Evolutionary conservation across 2,888 invertebrate genomes (phyloP), one percentile per base, ranked within the genome.

Genomic region (Sericinus montela): DNA sequence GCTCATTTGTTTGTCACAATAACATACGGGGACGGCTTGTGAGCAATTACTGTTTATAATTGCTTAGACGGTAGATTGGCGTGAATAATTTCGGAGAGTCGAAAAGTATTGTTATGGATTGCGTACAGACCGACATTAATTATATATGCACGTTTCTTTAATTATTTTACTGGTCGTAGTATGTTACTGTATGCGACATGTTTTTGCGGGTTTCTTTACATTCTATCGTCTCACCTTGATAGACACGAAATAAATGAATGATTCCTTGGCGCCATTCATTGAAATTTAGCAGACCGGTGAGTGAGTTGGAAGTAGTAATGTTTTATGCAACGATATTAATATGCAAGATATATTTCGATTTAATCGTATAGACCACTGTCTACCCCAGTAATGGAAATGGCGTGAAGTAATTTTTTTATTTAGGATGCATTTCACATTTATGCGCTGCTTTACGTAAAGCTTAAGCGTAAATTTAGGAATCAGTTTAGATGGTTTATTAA

Each of bases 91-190:
- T 76, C 62, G 6, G 75, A 74, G 49, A 75, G 69, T n/a, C 83
- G 80, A 28, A 25, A 94, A 78, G 95, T 94, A 8, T 94, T 94
- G 50, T 94, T 91, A 32, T n/a, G n/a, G n/a, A 5, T 32, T 32
- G 13, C 32, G 29, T 93, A 94, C 95, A 69, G 94, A 94, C 53
- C 92, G 92, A 6, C 91, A 90, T 15, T 91, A 90, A 6, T 91
- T 91, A 67, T 92, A 92, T 15, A 91, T 81, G 14, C 77, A 75
- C 53, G 80, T 63, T 8, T 76, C 74, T 52, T 75, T 68, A 36
- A 14, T 43, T 38, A 16, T 49, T 34, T 43, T 5, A 32, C 11
- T 23, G 7, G 34, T 8, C 19, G 19, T 7, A 19, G 2, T 19
- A 16, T 10, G 16, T 30, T 41, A 9, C 19, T 19, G 19, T 19